Base-by-base conservation (phyloP, 1,140 invertebrate species). In the Drosophila nannoptera region DNA sequence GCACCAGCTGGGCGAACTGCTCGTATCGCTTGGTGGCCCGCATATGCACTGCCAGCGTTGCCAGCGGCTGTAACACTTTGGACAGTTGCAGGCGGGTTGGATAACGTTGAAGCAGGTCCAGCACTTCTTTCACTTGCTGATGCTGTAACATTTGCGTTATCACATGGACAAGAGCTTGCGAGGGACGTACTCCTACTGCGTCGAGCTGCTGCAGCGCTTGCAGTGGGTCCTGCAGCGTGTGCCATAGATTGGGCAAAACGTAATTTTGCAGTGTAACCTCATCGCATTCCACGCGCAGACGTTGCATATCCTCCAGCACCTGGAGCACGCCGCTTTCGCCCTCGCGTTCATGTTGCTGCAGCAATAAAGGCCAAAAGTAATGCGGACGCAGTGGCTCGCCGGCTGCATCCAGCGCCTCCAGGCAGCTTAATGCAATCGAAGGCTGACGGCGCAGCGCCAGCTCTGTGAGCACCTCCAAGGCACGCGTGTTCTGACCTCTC, bases 231-330 rank as follows among this genome's bases (percentile, higher is more conserved):
- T 59, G 61, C 4, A 90, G 65, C 16, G 87, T 87, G 45, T 91
- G 84, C 40, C 58, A 75, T 0, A 88, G 59, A 35, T 76, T 58
- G 0, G 90, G 91, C 33, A 91, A 68, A 14, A 91, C 73, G 65
- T 90, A 91, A 16, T 78, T 12, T 0, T 72, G 35, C 9, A 92
- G 59, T 0, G 91, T 92, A 8, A 89, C 86, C 29, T 73, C 61
- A 75, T 92, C 90, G 9, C 90, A 71, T 22, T 87, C 71, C 2
- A 92, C 88, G 3, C 86, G 66, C 29, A 90, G 73, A 2, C 88
- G 56, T 11, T 78, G 46, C 90, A 91, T 92, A 29, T 84, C 78
- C 8, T 74, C 60, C 0, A 92, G 16, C 4, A 90, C 42, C 0
- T 54, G 74, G 0, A 89, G 48, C 33, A 89, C 53, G 0, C 86